Percentiles rank a stretch among this genome's conserved stretches.
Evolutionary conservation across 2,113 vertebrate species (phyloP).

Genomic region (Lepus timidus): DNA sequence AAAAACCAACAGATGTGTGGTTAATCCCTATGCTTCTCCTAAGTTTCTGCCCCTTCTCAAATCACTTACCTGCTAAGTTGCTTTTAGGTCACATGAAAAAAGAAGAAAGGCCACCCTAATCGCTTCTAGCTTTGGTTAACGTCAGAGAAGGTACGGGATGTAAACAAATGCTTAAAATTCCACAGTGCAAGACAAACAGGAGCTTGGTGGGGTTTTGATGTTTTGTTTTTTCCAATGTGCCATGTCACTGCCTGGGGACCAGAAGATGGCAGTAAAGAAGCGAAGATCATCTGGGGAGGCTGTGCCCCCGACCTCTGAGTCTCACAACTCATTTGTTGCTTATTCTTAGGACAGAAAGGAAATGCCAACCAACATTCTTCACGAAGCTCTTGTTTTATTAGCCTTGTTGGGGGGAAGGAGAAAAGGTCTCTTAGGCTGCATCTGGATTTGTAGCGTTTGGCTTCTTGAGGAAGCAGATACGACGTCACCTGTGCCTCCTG

Average conservation of each 20-base stretch:
- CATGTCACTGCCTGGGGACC: conserved; percentile 53
- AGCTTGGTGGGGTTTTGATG: neutral
- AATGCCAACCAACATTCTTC: neutral
- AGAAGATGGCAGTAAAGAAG: conserved; percentile 88
- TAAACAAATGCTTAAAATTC: conserved; percentile 8
- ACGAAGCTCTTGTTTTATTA: conserved; percentile 3
- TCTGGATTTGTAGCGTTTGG: neutral
- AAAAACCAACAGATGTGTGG: neutral
- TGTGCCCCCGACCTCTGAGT: neutral
- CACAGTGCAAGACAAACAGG: neutral
- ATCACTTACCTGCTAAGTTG: neutral
- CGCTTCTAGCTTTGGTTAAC: neutral
- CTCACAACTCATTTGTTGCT: neutral
- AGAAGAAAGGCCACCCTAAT: neutral
- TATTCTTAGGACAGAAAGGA: neutral
- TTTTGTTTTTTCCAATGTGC: no score
- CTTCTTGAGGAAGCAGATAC: neutral
- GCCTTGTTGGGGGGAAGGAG: neutral
- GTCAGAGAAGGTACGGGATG: neutral
- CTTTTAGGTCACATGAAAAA: conserved; percentile 26
- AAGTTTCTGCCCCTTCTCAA: neutral
- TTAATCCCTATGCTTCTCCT: neutral
- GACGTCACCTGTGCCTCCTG: neutral
- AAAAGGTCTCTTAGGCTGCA: neutral
- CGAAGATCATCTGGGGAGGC: neutral